Base-by-base conservation (phyloP, 1,140 invertebrate genomes). In the Odontomachus brunneus region DNA sequence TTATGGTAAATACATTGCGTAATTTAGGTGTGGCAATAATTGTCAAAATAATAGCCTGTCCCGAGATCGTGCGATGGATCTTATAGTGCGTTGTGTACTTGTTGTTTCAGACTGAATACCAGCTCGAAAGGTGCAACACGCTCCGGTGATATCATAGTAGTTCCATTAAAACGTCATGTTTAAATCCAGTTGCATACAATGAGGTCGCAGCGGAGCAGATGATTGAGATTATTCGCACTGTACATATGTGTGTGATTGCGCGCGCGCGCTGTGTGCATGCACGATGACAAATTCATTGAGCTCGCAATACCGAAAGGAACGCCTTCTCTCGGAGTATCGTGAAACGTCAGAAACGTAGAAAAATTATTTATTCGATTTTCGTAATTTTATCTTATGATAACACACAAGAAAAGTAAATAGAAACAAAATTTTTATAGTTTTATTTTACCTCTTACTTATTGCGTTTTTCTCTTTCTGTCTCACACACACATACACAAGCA, bases 21-120 rank as follows among this genome's bases (percentile, higher is more conserved):
- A 53, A 60, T 33, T 49, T 86, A 76, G 71, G 76, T 62, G 76
- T 82, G 85, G 63, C 63, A 7, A 71, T 71, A 71, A 76, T 75
- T 59, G 49, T 59, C 44, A 65, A 65, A 24, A 63, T 51, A 74
- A 71, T 14, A 82, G 65, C 51, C 7, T 12, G 44, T 11, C 51
- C 24, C 69, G 53, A 9, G 0, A 53, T 11, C 19, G 15, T 11
- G 12, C 24, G 19, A 26, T 38, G 57, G 26, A 73, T 1, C 26
- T 60, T 53, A 44, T 44, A 5, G 9, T 12, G 48, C 38, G 55
- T 66, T 33, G 48, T 33, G 55, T 81, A 53, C 19, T 76, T 11
- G 26, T 29, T n/a, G 65, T 26, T 57, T 29, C 22, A 71, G 62
- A 62, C 86, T 66, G 75, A 72, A 73, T 60, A 38, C 14, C 33